These are phyloP conservation scores for Virgularia gustaviana DNA, from an alignment of 92 coral and sea anemone species.

Conservation along the genomic window DNA sequence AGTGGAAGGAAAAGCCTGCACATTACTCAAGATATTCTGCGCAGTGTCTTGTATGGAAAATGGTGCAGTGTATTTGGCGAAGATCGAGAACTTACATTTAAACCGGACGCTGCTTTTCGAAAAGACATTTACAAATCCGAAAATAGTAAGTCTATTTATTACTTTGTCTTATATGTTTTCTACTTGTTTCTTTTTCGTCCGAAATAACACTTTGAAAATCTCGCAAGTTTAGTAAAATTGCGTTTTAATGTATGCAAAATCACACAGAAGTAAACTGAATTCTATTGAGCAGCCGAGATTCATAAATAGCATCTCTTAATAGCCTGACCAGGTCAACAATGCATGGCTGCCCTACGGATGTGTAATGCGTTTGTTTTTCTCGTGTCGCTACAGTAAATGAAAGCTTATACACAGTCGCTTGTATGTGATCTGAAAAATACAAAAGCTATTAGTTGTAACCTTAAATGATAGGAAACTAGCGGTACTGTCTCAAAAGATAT, in stretches of 20 bases:
- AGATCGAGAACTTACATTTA: slow-evolving; percentile 90
- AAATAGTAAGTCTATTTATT: slow-evolving; percentile 60
- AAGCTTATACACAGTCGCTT: too few species aligned
- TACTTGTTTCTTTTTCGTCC: background rate
- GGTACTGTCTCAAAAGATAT: too few species aligned
- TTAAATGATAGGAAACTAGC: too few species aligned
- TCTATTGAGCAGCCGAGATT: too few species aligned
- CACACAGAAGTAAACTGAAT: too few species aligned
- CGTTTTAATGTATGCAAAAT: background rate
- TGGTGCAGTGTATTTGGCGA: slow-evolving; percentile 99
- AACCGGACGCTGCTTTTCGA: slow-evolving; percentile 66
- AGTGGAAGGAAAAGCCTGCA: slow-evolving; percentile 61
- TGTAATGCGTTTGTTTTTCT: too few species aligned
- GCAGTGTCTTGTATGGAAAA: slow-evolving; percentile 96
- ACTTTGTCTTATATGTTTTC: background rate
- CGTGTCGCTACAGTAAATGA: too few species aligned
- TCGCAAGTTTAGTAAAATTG: background rate
- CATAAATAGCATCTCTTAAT: too few species aligned
- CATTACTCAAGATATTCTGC: slow-evolving; percentile 88
- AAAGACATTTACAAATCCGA: slow-evolving; percentile 91
- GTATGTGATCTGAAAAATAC: too few species aligned
- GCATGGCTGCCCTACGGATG: too few species aligned
- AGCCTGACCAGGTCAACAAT: too few species aligned
- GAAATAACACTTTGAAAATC: background rate
- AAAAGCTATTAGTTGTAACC: too few species aligned